phyloP scores from a whole-genome alignment of 2,888 invertebrate species.

The Tillus elongatus region DNA sequence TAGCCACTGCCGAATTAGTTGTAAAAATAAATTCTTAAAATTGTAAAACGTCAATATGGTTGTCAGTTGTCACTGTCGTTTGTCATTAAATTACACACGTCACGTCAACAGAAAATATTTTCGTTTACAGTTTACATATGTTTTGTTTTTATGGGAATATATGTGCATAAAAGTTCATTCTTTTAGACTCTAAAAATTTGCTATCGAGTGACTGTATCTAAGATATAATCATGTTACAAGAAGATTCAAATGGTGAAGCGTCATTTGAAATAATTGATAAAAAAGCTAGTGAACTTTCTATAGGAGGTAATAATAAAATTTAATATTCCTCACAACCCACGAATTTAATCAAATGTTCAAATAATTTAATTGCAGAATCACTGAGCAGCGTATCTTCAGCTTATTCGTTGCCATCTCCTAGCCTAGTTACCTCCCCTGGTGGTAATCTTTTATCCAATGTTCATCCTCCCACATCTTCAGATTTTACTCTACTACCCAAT shows the following conservation, averaged over 20 bases:
- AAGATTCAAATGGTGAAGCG: constrained; percentile 41
- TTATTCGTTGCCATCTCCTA: constrained; percentile 41
- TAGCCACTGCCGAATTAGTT: no score
- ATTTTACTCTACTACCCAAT: constrained; percentile 50
- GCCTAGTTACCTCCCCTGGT: constrained; percentile 37
- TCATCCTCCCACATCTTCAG: constrained; percentile 61
- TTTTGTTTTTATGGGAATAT: no score
- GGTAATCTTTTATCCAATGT: constrained; percentile 58
- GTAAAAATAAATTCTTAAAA: no score
- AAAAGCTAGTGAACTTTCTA: constrained; percentile 28
- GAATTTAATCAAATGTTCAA: constrained; percentile 10
- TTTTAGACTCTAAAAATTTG: no score
- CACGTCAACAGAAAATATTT: no score
- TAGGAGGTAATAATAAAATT: not conserved
- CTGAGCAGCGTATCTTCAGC: constrained; percentile 40
- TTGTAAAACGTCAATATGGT: no score
- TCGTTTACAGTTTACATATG: no score
- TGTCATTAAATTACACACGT: no score
- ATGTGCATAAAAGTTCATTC: no score
- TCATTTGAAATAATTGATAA: constrained; percentile 43
- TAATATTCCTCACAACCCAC: no score
- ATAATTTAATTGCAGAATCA: constrained; percentile 33
- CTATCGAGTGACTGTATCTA: no score
- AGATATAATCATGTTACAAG: constrained; percentile 30
- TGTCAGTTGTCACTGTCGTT: no score